phyloP scores from a whole-genome alignment of 2,113 vertebrate species.

The Barnardius zonarius region DNA sequence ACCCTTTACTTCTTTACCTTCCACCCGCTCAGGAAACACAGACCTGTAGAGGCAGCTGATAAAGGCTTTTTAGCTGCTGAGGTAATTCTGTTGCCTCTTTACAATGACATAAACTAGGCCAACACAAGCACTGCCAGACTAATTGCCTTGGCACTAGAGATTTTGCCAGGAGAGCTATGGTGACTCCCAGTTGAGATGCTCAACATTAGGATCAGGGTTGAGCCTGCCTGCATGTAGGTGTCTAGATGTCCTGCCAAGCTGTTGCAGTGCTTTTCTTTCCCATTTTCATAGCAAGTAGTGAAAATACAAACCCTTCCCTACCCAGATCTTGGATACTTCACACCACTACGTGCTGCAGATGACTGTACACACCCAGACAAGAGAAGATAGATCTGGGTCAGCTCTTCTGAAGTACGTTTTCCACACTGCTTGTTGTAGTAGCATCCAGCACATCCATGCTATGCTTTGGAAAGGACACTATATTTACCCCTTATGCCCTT shows the following conservation, averaged over 20 bases:
- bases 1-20: background rate
- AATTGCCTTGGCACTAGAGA: background rate
- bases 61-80: background rate
- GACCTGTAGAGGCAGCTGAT: background rate
- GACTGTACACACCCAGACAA: background rate
- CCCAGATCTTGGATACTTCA: background rate
- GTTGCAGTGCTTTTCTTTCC: background rate
- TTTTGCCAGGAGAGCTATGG: background rate
- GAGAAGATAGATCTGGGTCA: background rate
- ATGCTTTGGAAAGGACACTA: background rate
- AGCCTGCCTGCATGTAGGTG: background rate
- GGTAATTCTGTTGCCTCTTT: background rate
- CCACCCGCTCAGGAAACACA: background rate
- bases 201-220: background rate
- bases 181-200: background rate
- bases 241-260: background rate
- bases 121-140: background rate
- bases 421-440: background rate
- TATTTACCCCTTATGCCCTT: background rate
- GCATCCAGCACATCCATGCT: rapidly evolving
- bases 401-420: rapidly evolving
- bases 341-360: background rate
- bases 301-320: background rate
- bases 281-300: background rate
- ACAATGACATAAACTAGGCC: background rate